These are phyloP conservation scores for Callospermophilus lateralis DNA, from an alignment of 2,113 vertebrate genomes.

Conservation along the genomic window DNA sequence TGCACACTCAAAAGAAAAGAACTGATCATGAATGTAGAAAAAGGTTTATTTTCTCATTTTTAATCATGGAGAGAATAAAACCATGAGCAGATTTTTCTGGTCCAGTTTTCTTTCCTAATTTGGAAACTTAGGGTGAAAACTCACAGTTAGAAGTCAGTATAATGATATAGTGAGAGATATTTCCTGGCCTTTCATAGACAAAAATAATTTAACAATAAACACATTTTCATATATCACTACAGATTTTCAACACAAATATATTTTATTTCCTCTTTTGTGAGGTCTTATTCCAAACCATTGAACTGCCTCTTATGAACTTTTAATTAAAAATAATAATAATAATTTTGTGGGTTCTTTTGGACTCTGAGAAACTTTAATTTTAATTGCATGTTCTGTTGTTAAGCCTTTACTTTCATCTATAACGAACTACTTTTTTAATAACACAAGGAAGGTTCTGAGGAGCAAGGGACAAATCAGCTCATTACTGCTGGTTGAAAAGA, in stretches of 20 bases:
- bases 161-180: background rate
- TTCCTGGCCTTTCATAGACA: background rate
- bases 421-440: constrained; percentile 69
- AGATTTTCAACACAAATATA: background rate
- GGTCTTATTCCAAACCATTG: constrained; percentile 48
- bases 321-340: background rate
- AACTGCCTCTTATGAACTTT: background rate
- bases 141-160: background rate
- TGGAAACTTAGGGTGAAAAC: background rate
- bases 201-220: constrained; percentile 49
- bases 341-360: constrained; percentile 29
- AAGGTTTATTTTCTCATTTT: background rate
- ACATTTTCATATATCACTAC: background rate
- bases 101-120: background rate
- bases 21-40: background rate
- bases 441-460: constrained; percentile 18
- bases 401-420: constrained; percentile 75
- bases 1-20: background rate
- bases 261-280: background rate
- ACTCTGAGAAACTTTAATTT: constrained; percentile 30
- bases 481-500: constrained; percentile 62
- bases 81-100: background rate
- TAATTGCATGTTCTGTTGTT: constrained; percentile 69
- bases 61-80: background rate
- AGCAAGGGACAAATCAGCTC: constrained; percentile 63